Conservation (phyloP, 2,113 vertebrate genomes). For the Scophthalmus maximus region DNA sequence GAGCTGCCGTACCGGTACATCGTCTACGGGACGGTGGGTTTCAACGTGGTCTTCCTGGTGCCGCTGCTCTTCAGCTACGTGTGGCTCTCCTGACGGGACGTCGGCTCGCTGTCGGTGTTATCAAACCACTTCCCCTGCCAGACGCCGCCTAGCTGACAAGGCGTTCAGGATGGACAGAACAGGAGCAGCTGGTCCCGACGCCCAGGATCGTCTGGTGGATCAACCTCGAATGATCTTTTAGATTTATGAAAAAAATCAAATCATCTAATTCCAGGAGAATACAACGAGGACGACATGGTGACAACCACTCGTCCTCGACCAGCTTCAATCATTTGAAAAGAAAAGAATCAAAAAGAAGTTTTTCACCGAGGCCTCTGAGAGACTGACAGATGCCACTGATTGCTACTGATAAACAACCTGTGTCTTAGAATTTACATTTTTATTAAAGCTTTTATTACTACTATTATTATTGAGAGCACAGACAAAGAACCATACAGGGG, state of each 20-base stretch:
- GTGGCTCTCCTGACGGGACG: slow-evolving; percentile 82
- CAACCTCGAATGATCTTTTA: no score
- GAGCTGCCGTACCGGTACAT: slow-evolving; percentile 97
- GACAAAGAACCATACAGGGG: slow-evolving; percentile 37
- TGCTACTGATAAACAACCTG: slow-evolving; percentile 16
- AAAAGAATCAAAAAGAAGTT: not conserved
- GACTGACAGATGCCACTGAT: slow-evolving; percentile 11
- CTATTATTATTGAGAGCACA: slow-evolving; percentile 5
- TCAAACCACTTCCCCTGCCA: not conserved
- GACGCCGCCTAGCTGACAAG: no score
- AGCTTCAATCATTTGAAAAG: not conserved
- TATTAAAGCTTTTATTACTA: not conserved
- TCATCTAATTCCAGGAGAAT: no score
- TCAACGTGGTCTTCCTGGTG: slow-evolving; percentile 88
- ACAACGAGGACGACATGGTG: no score
- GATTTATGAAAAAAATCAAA: no score
- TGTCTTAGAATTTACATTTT: slow-evolving; percentile 16
- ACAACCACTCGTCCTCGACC: slow-evolving; percentile 16
- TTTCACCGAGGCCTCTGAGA: not conserved
- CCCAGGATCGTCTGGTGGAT: no score
- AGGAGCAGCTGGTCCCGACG: not conserved
- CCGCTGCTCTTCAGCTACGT: slow-evolving; percentile 87
- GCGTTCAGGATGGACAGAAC: not conserved
- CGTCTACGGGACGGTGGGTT: slow-evolving; percentile 90
- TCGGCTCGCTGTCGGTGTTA: not conserved